A percentile compares a stretch with the other conserved stretches of the same genome.
These are phyloP conservation scores for Anolis carolinensis DNA, from an alignment of 2,113 vertebrate genomes.

Conservation along the genomic window DNA sequence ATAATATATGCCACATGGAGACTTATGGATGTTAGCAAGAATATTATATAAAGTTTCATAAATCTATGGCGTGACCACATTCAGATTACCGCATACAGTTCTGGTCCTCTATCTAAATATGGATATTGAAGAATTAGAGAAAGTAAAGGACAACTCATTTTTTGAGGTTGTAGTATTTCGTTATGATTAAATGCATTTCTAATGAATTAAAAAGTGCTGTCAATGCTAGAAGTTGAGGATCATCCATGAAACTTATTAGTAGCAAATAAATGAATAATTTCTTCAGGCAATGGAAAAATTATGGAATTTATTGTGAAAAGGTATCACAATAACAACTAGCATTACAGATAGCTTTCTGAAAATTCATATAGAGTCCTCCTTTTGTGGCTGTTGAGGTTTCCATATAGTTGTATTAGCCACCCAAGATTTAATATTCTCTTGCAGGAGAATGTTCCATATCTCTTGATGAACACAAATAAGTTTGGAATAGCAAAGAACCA, in stretches of 20 bases:
- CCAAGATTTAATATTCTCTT: constrained; percentile 34
- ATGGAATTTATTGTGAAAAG: background rate
- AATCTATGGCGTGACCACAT: constrained; percentile 19
- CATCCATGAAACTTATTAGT: background rate
- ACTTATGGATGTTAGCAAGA: constrained; percentile 53
- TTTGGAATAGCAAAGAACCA: background rate
- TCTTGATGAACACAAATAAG: constrained; percentile 25
- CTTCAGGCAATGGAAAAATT: background rate
- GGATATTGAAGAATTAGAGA: background rate
- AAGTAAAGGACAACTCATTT: background rate
- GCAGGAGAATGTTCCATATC: constrained; percentile 27
- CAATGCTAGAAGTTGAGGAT: background rate
- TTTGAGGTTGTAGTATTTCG: background rate
- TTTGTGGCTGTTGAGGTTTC: background rate
- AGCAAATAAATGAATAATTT: background rate
- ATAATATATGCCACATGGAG: constrained; percentile 45
- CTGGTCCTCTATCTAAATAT: background rate
- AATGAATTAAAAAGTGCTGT: background rate
- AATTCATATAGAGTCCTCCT: background rate
- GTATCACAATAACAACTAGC: background rate
- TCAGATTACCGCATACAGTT: background rate
- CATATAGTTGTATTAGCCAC: background rate
- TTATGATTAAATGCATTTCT: background rate
- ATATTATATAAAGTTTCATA: constrained; percentile 40
- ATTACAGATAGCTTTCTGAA: background rate